A percentile compares a stretch with the other conserved stretches of the same genome.
phyloP scores from a whole-genome alignment of 2,797 vertebrate genomes.

The Cirrhinus molitorella region DNA sequence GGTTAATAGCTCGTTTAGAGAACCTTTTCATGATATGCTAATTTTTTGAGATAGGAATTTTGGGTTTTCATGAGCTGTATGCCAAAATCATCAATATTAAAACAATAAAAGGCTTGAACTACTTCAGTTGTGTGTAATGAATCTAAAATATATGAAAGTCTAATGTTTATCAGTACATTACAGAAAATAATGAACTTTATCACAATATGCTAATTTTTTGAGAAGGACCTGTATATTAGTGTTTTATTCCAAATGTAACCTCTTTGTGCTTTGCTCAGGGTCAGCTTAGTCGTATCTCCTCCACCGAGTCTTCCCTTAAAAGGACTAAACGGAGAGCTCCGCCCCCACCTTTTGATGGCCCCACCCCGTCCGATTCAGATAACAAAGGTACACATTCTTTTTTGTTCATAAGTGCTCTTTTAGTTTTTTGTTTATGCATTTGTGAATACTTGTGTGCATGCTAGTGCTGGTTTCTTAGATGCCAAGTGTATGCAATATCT shows the following conservation, averaged over 20 bases:
- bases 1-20: no score
- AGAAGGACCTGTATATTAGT: no score
- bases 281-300: conserved; percentile 59
- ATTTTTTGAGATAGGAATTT: no score
- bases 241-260: neutral
- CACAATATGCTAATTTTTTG: no score
- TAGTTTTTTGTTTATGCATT: neutral
- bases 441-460: neutral
- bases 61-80: no score
- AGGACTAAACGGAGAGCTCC: conserved; percentile 91
- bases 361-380: conserved; percentile 38
- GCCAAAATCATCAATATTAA: no score
- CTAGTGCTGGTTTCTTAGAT: neutral
- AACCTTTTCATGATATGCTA: no score
- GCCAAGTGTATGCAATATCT: neutral
- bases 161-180: no score
- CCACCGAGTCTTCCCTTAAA: conserved; percentile 80
- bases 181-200: no score
- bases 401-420: neutral
- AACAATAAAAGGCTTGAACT: no score
- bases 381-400: conserved; percentile 62
- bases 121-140: no score
- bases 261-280: conserved; percentile 38
- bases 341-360: conserved; percentile 76
- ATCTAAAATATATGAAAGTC: no score